phyloP scores from a whole-genome alignment of 1,140 invertebrate genomes.

The Caenorhabditis tropicalis region DNA sequence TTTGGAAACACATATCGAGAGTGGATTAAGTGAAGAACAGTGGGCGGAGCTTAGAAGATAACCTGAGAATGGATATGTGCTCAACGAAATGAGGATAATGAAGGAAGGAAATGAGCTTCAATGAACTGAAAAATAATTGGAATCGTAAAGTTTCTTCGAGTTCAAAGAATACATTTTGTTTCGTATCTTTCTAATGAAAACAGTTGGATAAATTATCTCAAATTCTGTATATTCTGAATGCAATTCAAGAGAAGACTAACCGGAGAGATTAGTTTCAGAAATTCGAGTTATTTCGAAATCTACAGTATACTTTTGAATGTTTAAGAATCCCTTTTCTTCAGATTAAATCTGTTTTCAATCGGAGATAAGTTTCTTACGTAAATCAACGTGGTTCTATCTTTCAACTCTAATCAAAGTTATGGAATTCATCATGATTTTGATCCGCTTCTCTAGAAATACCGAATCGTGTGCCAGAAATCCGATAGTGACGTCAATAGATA shows the following conservation, averaged over 20 bases:
- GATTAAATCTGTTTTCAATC: background rate
- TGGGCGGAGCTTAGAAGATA: background rate
- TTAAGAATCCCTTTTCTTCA: background rate
- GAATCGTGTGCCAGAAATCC: background rate
- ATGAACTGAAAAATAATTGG: background rate
- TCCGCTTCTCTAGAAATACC: slow-evolving; percentile 7
- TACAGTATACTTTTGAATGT: background rate
- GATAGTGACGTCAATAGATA: slow-evolving; percentile 1
- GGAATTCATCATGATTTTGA: background rate
- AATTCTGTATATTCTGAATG: too few relatives aligned
- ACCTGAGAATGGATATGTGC: background rate
- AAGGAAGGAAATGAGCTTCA: background rate
- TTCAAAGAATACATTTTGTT: too few relatives aligned
- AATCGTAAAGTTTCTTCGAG: background rate
- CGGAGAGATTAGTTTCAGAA: too few relatives aligned
- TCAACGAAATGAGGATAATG: background rate
- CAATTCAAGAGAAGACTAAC: too few relatives aligned
- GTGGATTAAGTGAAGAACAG: background rate
- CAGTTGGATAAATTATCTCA: too few relatives aligned
- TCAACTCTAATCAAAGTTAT: slow-evolving; percentile 20
- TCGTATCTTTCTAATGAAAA: too few relatives aligned
- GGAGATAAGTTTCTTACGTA: slow-evolving; percentile 8
- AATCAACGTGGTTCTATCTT: background rate
- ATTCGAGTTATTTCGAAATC: background rate
- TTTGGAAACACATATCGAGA: background rate